Evolutionary conservation across 2,797 vertebrate species (phyloP).

Genomic region (Helostoma temminkii): DNA sequence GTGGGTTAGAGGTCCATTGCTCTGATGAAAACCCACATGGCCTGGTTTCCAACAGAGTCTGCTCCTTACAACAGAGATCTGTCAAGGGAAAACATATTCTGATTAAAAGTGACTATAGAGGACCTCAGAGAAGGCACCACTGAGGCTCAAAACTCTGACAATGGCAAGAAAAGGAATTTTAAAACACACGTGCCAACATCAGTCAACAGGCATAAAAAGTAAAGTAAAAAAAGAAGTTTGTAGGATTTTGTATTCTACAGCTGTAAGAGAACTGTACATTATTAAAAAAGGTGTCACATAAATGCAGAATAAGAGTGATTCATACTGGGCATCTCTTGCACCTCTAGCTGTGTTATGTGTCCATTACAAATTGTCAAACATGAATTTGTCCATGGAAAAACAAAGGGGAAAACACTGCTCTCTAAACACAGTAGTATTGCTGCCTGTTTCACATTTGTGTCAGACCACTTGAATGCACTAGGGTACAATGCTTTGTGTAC

Average conservation of each 20-base stretch:
- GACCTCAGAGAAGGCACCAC: constrained; percentile 6
- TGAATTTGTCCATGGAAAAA: constrained; percentile 9
- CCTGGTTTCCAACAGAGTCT: constrained; percentile 21
- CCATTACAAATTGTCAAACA: constrained; percentile 4
- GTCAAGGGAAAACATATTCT: constrained; percentile 38
- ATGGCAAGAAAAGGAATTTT: constrained; percentile 21
- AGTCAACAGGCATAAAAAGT: constrained; percentile 32
- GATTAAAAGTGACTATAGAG: constrained; percentile 42
- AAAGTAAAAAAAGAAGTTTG: constrained; percentile 10
- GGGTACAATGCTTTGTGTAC: not conserved
- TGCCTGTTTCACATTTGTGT: not conserved
- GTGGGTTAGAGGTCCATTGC: constrained; percentile 34
- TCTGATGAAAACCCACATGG: constrained; percentile 37
- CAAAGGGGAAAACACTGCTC: not conserved
- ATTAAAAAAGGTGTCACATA: constrained; percentile 22
- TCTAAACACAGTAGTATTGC: constrained; percentile 4
- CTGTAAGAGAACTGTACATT: constrained; percentile 17
- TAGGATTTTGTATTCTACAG: constrained; percentile 3
- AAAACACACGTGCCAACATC: constrained; percentile 17
- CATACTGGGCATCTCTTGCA: not conserved
- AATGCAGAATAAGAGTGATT: not conserved
- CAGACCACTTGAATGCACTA: not conserved
- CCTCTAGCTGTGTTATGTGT: not conserved
- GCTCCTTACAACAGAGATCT: constrained; percentile 23
- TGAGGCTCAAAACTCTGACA: constrained; percentile 14